phyloP scores from a whole-genome alignment of 2,113 vertebrate species.

The Bostrychus sinensis region DNA sequence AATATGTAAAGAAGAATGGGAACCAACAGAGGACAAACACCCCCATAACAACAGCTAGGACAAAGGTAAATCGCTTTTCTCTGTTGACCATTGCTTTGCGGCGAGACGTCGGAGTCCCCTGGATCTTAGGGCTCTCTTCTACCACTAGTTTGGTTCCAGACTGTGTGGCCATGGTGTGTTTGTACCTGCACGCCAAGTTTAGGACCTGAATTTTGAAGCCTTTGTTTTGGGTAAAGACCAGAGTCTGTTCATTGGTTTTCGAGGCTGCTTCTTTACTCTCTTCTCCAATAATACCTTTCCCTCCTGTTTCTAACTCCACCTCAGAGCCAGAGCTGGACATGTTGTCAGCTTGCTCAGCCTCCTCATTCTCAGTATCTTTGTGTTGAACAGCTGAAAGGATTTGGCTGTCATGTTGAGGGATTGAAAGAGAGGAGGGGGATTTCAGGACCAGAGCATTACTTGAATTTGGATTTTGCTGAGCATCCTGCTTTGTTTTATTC shows the following conservation, averaged over 20 bases:
- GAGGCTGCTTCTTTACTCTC: not conserved
- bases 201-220: constrained; percentile 34
- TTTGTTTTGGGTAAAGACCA: constrained; percentile 1
- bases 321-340: constrained; percentile 62
- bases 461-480: not conserved
- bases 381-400: constrained; percentile 11
- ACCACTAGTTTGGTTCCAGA: constrained; percentile 71
- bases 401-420: constrained; percentile 10
- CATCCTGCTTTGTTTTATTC: not conserved
- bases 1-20: constrained; percentile 92
- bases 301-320: constrained; percentile 26
- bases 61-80: constrained; percentile 90
- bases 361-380: not conserved
- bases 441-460: not conserved
- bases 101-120: constrained; percentile 67
- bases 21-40: constrained; percentile 93
- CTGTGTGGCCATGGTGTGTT: constrained; percentile 70
- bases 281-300: not conserved
- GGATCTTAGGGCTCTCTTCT: constrained; percentile 41
- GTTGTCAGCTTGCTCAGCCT: constrained; percentile 23
- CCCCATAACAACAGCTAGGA: constrained; percentile 89
- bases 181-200: constrained; percentile 43
- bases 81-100: constrained; percentile 82
- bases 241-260: not conserved
- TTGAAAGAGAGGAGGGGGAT: constrained; percentile 1